Base-by-base conservation (phyloP, 2,888 invertebrate genomes). In the Theristus sp. region DNA sequence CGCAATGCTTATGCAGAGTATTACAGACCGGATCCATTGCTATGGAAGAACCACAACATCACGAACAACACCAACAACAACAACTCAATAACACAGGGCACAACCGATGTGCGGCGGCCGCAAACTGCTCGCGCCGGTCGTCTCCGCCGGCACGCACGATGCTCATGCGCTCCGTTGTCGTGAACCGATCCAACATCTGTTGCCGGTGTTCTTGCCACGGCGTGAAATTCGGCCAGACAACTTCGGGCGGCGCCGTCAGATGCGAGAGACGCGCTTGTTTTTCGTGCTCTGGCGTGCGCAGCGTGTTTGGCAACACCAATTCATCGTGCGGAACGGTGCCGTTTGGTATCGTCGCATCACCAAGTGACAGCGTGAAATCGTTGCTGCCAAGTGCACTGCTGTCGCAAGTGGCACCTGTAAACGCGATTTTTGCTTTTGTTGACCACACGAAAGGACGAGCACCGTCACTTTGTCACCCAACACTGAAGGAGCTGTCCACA, bases 161-260 rank as follows among this genome's bases (percentile, higher is more conserved):
- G 0, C 88, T 86, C 30, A 96, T 77, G 73, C 89, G 90, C 75
- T 93, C 91, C 20, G 86, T 87, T 59, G 94, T 94, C 38, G 89
- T 93, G 70, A 86, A 94, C 75, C 86, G 87, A 67, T 82, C 84
- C 20, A 94, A 80, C 71, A 96, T 90, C n/a, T 80, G 79, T 56
- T 81, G 74, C 65, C 86, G 83, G 69, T 84, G 83, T 1, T 80
- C 75, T 65, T 80, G 80, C 94, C 94, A 96, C 22, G 84, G 83
- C 71, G 85, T 84, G 64, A 83, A 77, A 25, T 67, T 68, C 6
- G 65, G 62, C 54, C 25, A 27, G 25, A 10, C 3, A 3, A 22
- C 24, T n/a, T 6, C 52, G 24, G 13, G 3, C 52, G 24, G n/a
- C 13, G n/a, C 24, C 17, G n/a, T 17, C 52, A 20, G 52, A 27